Conservation (phyloP, 2,888 invertebrate species). For the Meiosimyza decipiens region DNA sequence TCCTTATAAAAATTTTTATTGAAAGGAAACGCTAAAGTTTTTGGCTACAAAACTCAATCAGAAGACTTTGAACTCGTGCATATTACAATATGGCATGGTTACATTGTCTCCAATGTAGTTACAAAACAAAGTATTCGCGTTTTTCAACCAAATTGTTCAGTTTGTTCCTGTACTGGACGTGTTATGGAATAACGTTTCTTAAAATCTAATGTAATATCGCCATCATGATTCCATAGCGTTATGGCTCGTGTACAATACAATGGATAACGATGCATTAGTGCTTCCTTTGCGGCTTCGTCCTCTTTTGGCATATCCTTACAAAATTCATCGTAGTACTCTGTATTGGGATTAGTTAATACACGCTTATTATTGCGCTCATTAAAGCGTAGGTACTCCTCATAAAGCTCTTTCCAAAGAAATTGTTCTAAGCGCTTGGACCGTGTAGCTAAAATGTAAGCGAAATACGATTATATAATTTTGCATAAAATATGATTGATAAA, state of each 20-base stretch:
- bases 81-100: too few relatives aligned
- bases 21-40: too few relatives aligned
- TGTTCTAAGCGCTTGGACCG: constrained; percentile 58
- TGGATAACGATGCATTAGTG: constrained; percentile 56
- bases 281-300: constrained; percentile 51
- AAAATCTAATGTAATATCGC: constrained; percentile 57
- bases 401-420: constrained; percentile 62
- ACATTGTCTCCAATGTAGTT: not conserved
- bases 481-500: too few relatives aligned
- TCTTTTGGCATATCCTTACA: constrained; percentile 52
- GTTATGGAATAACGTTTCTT: constrained; percentile 54
- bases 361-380: constrained; percentile 45
- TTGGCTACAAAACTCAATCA: too few relatives aligned
- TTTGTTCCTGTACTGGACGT: constrained; percentile 54
- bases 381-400: constrained; percentile 59
- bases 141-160: constrained; percentile 57
- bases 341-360: constrained; percentile 40
- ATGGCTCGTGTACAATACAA: constrained; percentile 60
- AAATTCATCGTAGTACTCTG: constrained; percentile 61
- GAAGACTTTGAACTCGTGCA: too few relatives aligned
- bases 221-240: constrained; percentile 59
- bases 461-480: too few relatives aligned
- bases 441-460: constrained; percentile 50
- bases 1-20: too few relatives aligned
- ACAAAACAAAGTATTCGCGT: not conserved